Base-by-base conservation (phyloP, 1,140 invertebrate species). In the Hermetia illucens region DNA sequence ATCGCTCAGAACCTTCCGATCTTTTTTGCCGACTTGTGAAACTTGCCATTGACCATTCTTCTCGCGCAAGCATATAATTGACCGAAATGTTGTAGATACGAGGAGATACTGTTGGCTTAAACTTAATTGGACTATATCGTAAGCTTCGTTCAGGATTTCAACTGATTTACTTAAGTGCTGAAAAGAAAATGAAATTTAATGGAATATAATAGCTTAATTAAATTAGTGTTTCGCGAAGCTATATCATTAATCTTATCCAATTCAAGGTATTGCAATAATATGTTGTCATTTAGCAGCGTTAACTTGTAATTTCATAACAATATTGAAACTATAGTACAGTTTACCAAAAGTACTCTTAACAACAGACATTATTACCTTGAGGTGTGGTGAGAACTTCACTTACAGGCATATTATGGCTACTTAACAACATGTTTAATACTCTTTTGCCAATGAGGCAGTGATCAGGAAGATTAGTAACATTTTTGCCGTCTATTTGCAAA, bases 151-250 rank as follows among this genome's bases (percentile, higher is more conserved):
- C 31, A 89, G 62, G 34, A 90, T 72, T 61, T 88, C 77, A 36
- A 72, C 63, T 2, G 86, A 89, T 58, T 82, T 85, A 52, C 82
- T 87, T 18, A 83, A 64, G 55, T 86, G 82, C 86, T 91, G 62
- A 37, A 58, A 61, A 9, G 21, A n/a, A 6, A 36, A 8, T 10
- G 10, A n/a, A 30, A 32, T 33, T 25, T 37, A 37, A 17, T 15
- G 32, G 21, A 15, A 18, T 0, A 31, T 16, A 18, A n/a, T 22
- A 2, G 6, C 3, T n/a, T 17, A 25, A 17, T 5, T 6, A 9
- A 5, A 10, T 1, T 13, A 8, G n/a, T 8, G 5, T 31, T n/a
- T n/a, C n/a, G n/a, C n/a, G n/a, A n/a, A n/a, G n/a, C n/a, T n/a
- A n/a, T n/a, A n/a, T n/a, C n/a, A 8, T 25, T 25, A 25, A 25